Evolutionary conservation across 1,140 invertebrate species (phyloP), one percentile per base, ranked within the genome.

Genomic region (Megalopta genalis): DNA sequence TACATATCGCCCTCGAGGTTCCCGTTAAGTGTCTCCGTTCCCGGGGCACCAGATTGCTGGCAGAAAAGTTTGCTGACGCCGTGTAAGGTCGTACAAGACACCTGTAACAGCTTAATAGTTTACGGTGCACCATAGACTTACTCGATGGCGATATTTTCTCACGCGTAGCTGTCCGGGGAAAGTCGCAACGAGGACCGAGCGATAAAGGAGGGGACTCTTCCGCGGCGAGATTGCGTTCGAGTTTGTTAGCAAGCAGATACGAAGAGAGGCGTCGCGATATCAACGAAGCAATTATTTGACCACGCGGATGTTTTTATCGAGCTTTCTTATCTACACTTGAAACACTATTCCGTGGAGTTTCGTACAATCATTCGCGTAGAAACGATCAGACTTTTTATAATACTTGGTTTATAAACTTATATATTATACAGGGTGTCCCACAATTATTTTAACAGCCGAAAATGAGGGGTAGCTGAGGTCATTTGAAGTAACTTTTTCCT

Each of bases 51-150:
- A 82, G 82, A 86, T 84, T 82, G 74, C 57, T 52, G 21, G 25
- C 54, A 21, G 64, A 71, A 82, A 86, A 82, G 63, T 85, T 86
- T 66, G 72, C 68, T 70, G 74, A 85, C 68, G 52, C 62, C 32
- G 80, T 82, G 65, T 70, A 82, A 78, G 81, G 75, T 85, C 86
- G 78, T 88, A 59, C 80, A 32, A 63, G 83, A 80, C 87, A 88
- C 87, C 83, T 88, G 88, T 78, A 88, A 81, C 76, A 83, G 52
- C 80, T 88, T 85, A 87, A 87, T 88, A 88, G 82, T 88, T 87
- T 82, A 87, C 81, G 81, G 78, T 78, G 64, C 62, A n/a, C 64
- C 72, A 77, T 74, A 75, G 78, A 81, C 80, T 82, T 69, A 2
- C 79, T 88, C n/a, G 64, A 77, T 62, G 80, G 70, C 73, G 73